Base-by-base conservation (phyloP, 2,113 vertebrate species). In the Otus sunia region DNA sequence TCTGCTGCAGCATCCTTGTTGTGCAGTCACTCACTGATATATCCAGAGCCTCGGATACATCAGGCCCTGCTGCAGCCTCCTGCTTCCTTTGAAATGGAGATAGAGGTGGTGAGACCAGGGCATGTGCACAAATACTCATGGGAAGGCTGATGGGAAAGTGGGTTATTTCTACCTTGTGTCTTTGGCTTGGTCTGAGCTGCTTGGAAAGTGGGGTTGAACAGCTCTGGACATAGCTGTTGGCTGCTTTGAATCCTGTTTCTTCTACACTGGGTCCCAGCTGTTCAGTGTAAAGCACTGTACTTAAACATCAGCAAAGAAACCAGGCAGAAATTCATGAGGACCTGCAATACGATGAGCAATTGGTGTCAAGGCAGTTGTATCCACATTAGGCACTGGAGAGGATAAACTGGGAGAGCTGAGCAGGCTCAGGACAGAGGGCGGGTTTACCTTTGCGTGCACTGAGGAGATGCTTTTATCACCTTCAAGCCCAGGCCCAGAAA, bases 321-420 rank as follows among this genome's bases (percentile, higher is more conserved):
- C 2, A 1, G 15, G 45, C 21, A 79, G 71, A 39, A 86, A 75
- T 66, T 58, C 27, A 9, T 6, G 7, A 37, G 21, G 22, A 47
- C 8, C 6, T 26, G 43, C 0, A 4, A 15, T 16, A 43, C 1
- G 1, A 11, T 10, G 43, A 90, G 52, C 5, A 25, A 1, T 2
- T 34, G 13, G 7, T 29, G 56, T 55, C 0, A 1, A 66, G 13
- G 43, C 3, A 3, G 12, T 55, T 59, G 11, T 67, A 55, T 55
- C 29, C 26, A 12, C 20, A 3, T 22, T 2, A 78, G 17, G 10
- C 37, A 12, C 22, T 17, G 37, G 41, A 50, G 7, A 75, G 30
- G 12, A 34, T 30, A 56, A 86, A 64, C 0, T 5, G 5, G 71
- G 43, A 68, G 15, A 47, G 17, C 29, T 63, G 16, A 47, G 62